Evolutionary conservation across 1,140 invertebrate genomes (phyloP).

Genomic region (Arctopsyche grandis): DNA sequence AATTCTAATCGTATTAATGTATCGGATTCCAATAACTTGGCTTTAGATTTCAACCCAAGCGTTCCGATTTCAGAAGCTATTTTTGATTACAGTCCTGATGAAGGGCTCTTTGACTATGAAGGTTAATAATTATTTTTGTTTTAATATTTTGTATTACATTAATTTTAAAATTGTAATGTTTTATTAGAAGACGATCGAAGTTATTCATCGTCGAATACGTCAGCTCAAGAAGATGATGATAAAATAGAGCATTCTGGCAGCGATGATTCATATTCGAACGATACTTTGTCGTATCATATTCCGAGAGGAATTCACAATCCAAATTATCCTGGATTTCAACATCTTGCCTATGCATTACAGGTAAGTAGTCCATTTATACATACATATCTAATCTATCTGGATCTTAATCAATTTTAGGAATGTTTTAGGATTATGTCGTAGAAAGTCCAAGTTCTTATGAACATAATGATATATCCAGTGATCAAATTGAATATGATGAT

Average conservation of each 20-base stretch:
- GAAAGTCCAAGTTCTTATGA: conserved; percentile 50
- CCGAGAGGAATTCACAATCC: conserved; percentile 80
- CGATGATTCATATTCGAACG: conserved; percentile 64
- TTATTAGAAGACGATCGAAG: conserved; percentile 46
- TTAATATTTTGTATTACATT: neutral
- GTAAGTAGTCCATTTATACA: conserved; percentile 55
- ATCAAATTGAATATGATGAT: conserved; percentile 32
- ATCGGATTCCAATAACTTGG: conserved; percentile 6
- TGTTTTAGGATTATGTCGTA: conserved; percentile 50
- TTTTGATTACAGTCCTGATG: conserved; percentile 43
- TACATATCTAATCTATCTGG: neutral
- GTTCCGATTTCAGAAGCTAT: neutral
- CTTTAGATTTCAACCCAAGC: neutral
- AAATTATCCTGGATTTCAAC: conserved; percentile 80
- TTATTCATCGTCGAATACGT: conserved; percentile 45
- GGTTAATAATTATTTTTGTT: conserved; percentile 7
- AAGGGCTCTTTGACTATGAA: conserved; percentile 48
- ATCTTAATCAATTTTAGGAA: neutral
- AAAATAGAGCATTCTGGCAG: conserved; percentile 60
- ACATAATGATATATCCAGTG: conserved; percentile 40
- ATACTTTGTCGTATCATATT: conserved; percentile 56
- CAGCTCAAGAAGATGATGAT: conserved; percentile 57
- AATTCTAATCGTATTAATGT: neutral
- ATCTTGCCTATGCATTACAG: conserved; percentile 69
- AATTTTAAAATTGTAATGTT: neutral